Conservation (phyloP, 2,113 vertebrate species). For the Hirundichthys speculiger region DNA sequence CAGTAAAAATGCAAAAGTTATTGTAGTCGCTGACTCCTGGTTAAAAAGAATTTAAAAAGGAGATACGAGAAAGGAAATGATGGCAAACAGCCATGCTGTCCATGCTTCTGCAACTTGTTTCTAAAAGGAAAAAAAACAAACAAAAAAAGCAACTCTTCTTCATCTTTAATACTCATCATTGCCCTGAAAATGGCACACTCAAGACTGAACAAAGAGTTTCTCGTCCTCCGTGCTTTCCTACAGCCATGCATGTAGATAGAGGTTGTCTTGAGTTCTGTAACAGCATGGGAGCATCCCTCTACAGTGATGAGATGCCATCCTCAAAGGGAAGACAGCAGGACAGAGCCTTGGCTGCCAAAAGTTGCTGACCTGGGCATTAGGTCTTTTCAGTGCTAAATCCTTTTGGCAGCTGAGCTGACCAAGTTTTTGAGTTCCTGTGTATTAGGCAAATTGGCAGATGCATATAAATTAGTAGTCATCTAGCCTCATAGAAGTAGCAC, state of each 20-base stretch:
- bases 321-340: slow-evolving; percentile 44
- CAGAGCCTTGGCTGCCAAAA: slow-evolving; percentile 53
- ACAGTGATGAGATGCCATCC: slow-evolving; percentile 16
- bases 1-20: background rate
- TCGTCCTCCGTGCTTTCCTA: slow-evolving; percentile 41
- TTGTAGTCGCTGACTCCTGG: slow-evolving; percentile 30
- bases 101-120: slow-evolving; percentile 69
- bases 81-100: slow-evolving; percentile 68
- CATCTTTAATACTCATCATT: slow-evolving; percentile 13
- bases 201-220: slow-evolving; percentile 35
- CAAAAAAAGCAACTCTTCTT: slow-evolving; percentile 13
- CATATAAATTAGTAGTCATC: slow-evolving; percentile 14
- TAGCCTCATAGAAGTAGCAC: slow-evolving; percentile 53
- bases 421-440: slow-evolving; percentile 14
- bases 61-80: slow-evolving; percentile 39
- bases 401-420: slow-evolving; percentile 20
- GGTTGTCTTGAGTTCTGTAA: slow-evolving; percentile 51
- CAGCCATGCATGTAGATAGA: slow-evolving; percentile 70
- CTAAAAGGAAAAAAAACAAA: slow-evolving; percentile 33
- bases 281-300: slow-evolving; percentile 3
- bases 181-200: slow-evolving; percentile 47
- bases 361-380: slow-evolving; percentile 34
- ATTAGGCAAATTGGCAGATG: slow-evolving; percentile 4
- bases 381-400: slow-evolving; percentile 52
- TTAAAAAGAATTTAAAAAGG: slow-evolving; percentile 1